A percentile compares a stretch with the other conserved stretches of the same genome.
Evolutionary conservation across 2,797 vertebrate genomes (phyloP).

Genomic region (Fistularia tabacaria): DNA sequence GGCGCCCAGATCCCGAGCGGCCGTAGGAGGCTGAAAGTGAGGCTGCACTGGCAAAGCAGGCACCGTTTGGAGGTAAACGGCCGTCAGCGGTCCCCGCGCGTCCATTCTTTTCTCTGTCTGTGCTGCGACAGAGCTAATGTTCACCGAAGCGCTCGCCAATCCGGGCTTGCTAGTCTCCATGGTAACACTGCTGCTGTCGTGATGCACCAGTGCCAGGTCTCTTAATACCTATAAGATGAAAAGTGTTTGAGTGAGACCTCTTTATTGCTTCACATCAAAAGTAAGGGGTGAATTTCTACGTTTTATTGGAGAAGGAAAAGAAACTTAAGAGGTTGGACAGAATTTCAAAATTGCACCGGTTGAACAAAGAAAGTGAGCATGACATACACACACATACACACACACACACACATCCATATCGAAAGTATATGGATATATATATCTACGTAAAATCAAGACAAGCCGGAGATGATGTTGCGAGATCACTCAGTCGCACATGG

Average conservation of each 20-base stretch:
- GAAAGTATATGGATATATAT: too few relatives aligned
- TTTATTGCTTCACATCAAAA: constrained; percentile 34
- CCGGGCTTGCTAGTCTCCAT: constrained; percentile 81
- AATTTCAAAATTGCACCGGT: not conserved
- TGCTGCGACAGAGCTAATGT: constrained; percentile 58
- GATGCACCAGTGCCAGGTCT: constrained; percentile 65
- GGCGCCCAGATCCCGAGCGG: constrained; percentile 60
- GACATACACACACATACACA: too few relatives aligned
- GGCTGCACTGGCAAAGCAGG: constrained; percentile 73
- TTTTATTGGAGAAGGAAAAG: constrained; percentile 14
- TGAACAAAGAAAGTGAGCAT: too few relatives aligned
- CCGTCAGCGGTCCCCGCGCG: constrained; percentile 70
- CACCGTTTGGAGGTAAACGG: constrained; percentile 83
- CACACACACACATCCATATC: too few relatives aligned
- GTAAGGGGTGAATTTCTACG: constrained; percentile 9
- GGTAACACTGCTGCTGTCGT: constrained; percentile 75
- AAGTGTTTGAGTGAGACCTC: constrained; percentile 67
- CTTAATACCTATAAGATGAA: constrained; percentile 78
- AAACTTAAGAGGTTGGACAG: not conserved
- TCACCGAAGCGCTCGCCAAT: constrained; percentile 64
- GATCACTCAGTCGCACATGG: constrained; percentile 2
- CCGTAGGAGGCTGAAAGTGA: constrained; percentile 53
- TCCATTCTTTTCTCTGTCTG: constrained; percentile 72
- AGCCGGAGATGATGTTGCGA: too few relatives aligned
- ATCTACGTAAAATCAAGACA: too few relatives aligned